Conservation (phyloP, 2,113 vertebrate genomes). For the Heliornis fulica region DNA sequence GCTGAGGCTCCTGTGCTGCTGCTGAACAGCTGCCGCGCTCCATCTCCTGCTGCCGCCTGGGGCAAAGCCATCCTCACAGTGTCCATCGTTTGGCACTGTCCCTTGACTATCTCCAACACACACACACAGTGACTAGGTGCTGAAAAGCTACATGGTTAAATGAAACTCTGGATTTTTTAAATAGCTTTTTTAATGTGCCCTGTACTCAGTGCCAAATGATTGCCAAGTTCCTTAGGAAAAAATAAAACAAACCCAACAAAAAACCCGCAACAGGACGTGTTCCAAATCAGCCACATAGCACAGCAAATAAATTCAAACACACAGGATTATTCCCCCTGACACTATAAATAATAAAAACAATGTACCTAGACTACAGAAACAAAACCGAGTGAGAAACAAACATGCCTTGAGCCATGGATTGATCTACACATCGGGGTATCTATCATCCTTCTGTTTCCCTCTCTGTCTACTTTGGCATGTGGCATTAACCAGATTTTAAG, state of each 20-base stretch:
- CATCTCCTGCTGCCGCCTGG: neutral
- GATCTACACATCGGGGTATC: neutral
- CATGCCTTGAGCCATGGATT: neutral
- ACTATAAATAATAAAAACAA: constrained; percentile 61
- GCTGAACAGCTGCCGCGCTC: constrained; percentile 20
- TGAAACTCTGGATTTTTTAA: neutral
- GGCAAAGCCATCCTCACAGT: accelerated
- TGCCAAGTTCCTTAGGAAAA: neutral
- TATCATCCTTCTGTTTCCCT: neutral
- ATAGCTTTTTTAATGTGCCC: neutral
- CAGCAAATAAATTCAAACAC: constrained; percentile 52
- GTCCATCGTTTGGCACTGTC: neutral
- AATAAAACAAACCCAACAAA: neutral
- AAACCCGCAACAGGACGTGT: neutral
- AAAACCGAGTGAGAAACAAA: neutral
- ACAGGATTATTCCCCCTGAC: neutral
- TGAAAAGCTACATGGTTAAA: neutral
- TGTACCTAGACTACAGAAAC: constrained; percentile 4
- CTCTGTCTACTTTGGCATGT: constrained; percentile 38
- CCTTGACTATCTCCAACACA: accelerated
- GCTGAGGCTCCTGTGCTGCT: neutral
- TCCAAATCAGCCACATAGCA: constrained; percentile 41
- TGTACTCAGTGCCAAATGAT: neutral
- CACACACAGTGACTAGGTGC: neutral
- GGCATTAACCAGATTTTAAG: constrained; percentile 62